A percentile compares a stretch with the other conserved stretches of the same genome.
These are phyloP conservation scores for Cylloceria caligata DNA, from an alignment of 2,888 invertebrate species.

Conservation along the genomic window DNA sequence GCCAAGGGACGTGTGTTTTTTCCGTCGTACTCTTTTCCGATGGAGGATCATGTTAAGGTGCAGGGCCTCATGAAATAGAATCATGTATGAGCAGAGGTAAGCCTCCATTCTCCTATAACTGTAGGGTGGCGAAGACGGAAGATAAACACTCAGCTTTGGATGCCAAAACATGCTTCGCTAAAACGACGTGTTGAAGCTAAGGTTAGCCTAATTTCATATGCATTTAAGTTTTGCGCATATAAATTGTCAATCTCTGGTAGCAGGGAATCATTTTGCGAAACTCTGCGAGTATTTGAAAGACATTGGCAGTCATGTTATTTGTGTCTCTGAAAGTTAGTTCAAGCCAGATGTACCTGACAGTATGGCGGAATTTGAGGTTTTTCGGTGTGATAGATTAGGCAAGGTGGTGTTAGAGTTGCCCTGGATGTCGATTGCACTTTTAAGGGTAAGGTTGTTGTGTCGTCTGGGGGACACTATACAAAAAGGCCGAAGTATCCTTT, in stretches of 20 bases:
- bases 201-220: not conserved
- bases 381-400: too few species aligned
- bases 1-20: not conserved
- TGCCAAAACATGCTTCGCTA: not conserved
- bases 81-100: not conserved
- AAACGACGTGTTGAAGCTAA: not conserved
- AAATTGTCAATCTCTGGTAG: not conserved
- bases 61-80: not conserved
- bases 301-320: not conserved
- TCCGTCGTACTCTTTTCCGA: not conserved
- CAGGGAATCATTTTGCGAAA: not conserved
- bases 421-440: too few species aligned
- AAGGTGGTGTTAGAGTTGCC: too few species aligned
- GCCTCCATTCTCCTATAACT: slow-evolving; percentile 1
- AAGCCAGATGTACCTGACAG: too few species aligned
- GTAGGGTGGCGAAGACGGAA: not conserved
- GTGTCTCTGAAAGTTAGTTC: not conserved
- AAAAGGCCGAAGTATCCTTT: too few species aligned
- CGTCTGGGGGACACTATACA: too few species aligned
- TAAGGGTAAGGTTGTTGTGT: too few species aligned
- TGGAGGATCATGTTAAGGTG: slow-evolving; percentile 15
- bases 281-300: not conserved
- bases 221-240: not conserved
- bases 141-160: not conserved
- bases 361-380: too few species aligned